Conservation (phyloP, 1,140 invertebrate species). For the Hirudo medicinalis region DNA sequence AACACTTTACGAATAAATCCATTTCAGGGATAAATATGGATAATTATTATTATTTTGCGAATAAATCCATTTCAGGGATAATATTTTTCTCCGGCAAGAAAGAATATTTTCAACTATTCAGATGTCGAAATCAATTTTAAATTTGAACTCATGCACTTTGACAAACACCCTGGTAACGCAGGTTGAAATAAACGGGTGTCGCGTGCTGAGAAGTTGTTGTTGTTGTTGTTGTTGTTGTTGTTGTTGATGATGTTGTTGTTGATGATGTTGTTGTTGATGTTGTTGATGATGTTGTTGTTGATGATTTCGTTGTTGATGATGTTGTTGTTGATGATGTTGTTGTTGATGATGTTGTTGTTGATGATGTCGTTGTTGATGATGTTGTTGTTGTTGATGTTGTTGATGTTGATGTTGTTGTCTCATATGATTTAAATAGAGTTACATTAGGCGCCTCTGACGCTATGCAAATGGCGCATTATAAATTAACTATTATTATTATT, state of each 20-base stretch:
- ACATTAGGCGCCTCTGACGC: no score
- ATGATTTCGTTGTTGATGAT: not conserved
- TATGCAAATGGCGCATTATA: no score
- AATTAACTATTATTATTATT: not conserved
- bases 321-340: not conserved
- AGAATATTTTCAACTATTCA: no score
- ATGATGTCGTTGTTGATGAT: slow-evolving; percentile 7
- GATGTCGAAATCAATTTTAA: no score
- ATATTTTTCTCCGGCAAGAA: no score
- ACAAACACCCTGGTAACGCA: no score
- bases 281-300: slow-evolving; percentile 14
- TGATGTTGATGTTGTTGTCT: not conserved
- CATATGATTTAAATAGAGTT: not conserved
- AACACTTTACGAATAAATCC: no score
- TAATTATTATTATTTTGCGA: no score
- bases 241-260: slow-evolving; percentile 11
- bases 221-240: not conserved
- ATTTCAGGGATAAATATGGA: no score
- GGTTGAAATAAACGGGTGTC: no score
- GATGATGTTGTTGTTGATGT: slow-evolving; percentile 13
- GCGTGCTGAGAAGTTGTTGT: slow-evolving; percentile 1
- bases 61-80: no score
- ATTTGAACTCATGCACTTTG: no score
- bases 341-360: slow-evolving; percentile 8
- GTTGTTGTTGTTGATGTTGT: not conserved